Evolutionary conservation across 2,113 vertebrate species (phyloP).

Genomic region (Theristicus caerulescens): DNA sequence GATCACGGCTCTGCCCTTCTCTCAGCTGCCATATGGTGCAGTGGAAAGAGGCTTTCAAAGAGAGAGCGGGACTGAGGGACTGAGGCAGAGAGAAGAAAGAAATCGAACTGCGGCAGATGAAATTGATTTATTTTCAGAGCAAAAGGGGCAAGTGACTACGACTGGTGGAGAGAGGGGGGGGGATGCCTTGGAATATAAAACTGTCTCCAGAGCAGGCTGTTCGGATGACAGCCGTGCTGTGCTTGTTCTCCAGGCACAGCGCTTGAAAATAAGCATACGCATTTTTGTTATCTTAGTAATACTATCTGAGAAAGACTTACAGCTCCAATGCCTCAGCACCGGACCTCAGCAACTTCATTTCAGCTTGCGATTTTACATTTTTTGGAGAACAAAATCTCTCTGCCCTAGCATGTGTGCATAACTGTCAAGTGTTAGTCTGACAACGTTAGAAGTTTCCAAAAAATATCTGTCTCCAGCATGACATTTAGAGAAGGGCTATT

Average conservation of each 20-base stretch:
- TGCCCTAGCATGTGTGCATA: not conserved
- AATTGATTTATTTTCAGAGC: slow-evolving; percentile 80
- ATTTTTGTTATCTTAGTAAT: slow-evolving; percentile 47
- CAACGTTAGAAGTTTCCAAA: not conserved
- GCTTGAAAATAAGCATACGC: not conserved
- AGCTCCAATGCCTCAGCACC: not conserved
- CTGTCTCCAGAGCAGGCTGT: slow-evolving; percentile 16
- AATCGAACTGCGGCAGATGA: slow-evolving; percentile 68
- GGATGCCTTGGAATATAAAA: not conserved
- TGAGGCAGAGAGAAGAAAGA: slow-evolving; percentile 62
- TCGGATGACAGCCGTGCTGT: slow-evolving; percentile 17
- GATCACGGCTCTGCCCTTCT: slow-evolving; percentile 71
- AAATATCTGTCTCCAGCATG: not conserved
- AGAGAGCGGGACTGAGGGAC: not conserved
- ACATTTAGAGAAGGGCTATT: not conserved
- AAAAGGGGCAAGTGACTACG: slow-evolving; percentile 3
- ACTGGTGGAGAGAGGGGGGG: not conserved
- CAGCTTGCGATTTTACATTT: not conserved
- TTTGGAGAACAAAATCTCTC: not conserved
- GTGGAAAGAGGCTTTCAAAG: slow-evolving; percentile 65
- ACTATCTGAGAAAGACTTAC: not conserved
- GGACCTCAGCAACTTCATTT: not conserved
- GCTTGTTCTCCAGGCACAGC: not conserved
- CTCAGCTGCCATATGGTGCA: slow-evolving; percentile 94
- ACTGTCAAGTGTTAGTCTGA: not conserved